Conservation (phyloP, 2,797 vertebrate species). For the Myotis myotis region DNA sequence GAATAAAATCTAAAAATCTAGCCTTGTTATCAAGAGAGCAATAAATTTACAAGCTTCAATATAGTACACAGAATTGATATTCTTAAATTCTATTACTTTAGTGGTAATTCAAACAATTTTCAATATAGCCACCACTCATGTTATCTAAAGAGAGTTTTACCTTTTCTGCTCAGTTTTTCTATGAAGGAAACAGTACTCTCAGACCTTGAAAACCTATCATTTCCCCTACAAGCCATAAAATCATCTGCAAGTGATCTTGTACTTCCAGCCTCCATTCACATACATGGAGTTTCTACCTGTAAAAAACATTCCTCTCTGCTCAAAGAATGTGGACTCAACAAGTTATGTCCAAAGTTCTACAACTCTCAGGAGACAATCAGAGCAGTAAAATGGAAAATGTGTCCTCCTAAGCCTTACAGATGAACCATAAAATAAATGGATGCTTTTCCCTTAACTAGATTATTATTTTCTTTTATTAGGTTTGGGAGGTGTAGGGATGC, state of each 20-base stretch:
- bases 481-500: accelerated
- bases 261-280: not conserved
- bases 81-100: not conserved
- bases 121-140: not conserved
- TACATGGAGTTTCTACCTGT: not conserved
- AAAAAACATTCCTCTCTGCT: not conserved
- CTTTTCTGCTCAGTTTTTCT: not conserved
- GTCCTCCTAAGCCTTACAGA: not conserved
- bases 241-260: not conserved
- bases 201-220: not conserved
- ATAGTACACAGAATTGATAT: not conserved
- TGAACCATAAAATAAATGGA: not conserved
- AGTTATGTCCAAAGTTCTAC: not conserved
- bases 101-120: not conserved
- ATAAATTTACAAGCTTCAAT: not conserved
- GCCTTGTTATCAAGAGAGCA: not conserved
- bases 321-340: not conserved
- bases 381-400: not conserved
- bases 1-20: not conserved
- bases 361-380: not conserved
- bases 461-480: not conserved
- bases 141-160: not conserved
- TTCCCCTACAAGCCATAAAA: not conserved
- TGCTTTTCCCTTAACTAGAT: not conserved
- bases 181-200: not conserved